A percentile compares a stretch with the other conserved stretches of the same genome.
Evolutionary conservation across 2,888 invertebrate genomes (phyloP).

Genomic region (Ligdia adustata): DNA sequence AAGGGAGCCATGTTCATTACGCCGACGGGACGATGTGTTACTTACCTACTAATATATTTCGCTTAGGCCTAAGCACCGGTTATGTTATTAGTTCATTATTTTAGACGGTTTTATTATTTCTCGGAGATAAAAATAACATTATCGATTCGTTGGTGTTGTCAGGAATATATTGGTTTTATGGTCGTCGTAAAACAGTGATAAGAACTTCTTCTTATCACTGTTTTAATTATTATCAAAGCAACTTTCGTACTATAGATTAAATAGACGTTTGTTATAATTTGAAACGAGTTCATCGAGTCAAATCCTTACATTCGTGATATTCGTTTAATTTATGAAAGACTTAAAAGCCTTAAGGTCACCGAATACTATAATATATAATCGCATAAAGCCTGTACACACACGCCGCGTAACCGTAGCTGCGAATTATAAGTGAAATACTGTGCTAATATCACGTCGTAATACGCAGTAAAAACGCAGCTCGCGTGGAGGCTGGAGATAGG

Average conservation of each 20-base stretch:
- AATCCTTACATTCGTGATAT: too few species aligned
- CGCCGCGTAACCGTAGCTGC: conserved; percentile 50
- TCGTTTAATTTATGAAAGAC: too few species aligned
- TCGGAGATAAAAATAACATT: conserved; percentile 69
- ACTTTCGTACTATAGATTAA: too few species aligned
- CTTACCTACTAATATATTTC: conserved; percentile 79
- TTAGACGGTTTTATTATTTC: conserved; percentile 77
- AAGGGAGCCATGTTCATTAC: conserved; percentile 84
- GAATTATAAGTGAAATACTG: conserved; percentile 65
- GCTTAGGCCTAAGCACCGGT: conserved; percentile 62
- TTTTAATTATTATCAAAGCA: too few species aligned
- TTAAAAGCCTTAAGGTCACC: conserved; percentile 37
- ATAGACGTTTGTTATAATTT: too few species aligned
- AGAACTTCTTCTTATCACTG: too few species aligned
- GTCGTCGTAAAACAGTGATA: too few species aligned
- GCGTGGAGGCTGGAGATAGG: conserved; percentile 63
- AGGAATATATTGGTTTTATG: conserved; percentile 50
- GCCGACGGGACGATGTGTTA: conserved; percentile 79
- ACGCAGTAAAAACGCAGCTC: conserved; percentile 64
- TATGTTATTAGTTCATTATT: conserved; percentile 77
- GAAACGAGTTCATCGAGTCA: too few species aligned
- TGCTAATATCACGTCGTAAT: conserved; percentile 64
- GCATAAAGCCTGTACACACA: conserved; percentile 46
- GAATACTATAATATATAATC: conserved; percentile 41
- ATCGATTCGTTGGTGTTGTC: conserved; percentile 56